Evolutionary conservation across 2,888 invertebrate genomes (phyloP), one percentile per base, ranked within the genome.

Genomic region (Amphipoea lucens): DNA sequence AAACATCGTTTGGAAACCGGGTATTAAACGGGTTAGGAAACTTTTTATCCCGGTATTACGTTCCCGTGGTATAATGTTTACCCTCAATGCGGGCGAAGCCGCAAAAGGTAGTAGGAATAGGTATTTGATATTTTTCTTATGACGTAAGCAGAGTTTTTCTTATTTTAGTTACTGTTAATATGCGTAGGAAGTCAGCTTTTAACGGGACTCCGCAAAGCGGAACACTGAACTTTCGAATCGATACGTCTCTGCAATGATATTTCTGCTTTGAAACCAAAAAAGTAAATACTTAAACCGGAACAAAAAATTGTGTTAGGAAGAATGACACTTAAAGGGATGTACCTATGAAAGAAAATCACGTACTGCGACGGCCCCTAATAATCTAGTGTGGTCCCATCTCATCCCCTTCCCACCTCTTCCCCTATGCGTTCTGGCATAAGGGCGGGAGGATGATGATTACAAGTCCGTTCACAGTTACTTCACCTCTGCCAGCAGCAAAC

Each of bases 201-300:
- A 68, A 29, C n/a, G 29, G 63, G 45, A 42, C 62, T 60, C 66
- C 54, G 81, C 78, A 81, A 48, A 78, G 67, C 78, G 71, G 67
- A 62, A 71, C 40, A 71, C 45, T 57, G 62, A 67, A 62, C 57
- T 70, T 70, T 11, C 14, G n/a, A 83, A 81, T 78, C 83, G 66
- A 77, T 77, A 76, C 6, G 11, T 45, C 29, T 76, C 66, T 29
- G 20, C n/a, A 60, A 36, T 45, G 36, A 48, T 48, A 48, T 71
- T n/a, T 40, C 36, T 40, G 36, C 45, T 74, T 69, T 48, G 17
- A n/a, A 48, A 36, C 23, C 20, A 6, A n/a, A n/a, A 70, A 74
- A 40, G 23, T 68, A 11, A 20, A 74, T 17, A 48, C 48, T 0
- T 48, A 68, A 11, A 36, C 9, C 5, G 2, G 0, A 17, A 17